phyloP scores from a whole-genome alignment of 2,888 invertebrate species.

The Terebella lapidaria region DNA sequence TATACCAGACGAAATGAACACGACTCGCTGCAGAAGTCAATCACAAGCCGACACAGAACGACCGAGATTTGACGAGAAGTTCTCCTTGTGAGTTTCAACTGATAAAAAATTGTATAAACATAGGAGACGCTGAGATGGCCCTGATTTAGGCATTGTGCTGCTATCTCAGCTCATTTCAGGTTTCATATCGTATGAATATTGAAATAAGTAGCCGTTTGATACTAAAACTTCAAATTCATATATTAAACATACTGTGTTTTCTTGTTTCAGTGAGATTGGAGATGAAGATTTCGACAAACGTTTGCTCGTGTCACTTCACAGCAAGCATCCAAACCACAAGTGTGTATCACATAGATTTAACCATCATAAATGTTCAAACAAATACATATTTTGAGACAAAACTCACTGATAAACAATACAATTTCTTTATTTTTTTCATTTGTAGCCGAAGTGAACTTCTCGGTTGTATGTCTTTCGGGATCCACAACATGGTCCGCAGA shows the following conservation, averaged over 20 bases:
- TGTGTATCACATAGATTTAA: not conserved
- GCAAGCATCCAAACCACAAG: not conserved
- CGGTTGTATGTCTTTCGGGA: constrained; percentile 11
- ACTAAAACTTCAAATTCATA: too few species aligned
- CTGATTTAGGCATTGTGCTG: too few species aligned
- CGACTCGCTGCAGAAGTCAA: constrained; percentile 2
- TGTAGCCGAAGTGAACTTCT: constrained; percentile 5
- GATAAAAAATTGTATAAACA: too few species aligned
- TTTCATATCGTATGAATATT: too few species aligned
- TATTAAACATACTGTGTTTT: not conserved
- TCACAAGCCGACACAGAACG: constrained; percentile 2
- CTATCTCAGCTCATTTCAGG: too few species aligned
- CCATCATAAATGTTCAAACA: not conserved
- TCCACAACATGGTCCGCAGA: constrained; percentile 7
- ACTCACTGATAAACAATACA: too few species aligned
- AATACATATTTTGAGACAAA: too few species aligned
- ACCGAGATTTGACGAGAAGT: constrained; percentile 10
- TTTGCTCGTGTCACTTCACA: not conserved
- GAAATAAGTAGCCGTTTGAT: too few species aligned
- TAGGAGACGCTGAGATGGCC: too few species aligned
- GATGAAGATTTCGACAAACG: not conserved
- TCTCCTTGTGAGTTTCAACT: constrained; percentile 11
- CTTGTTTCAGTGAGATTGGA: not conserved
- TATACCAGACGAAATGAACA: not conserved
- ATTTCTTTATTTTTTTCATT: not conserved